Conservation (phyloP, 2,888 invertebrate genomes). For the Synergus japonicus region DNA sequence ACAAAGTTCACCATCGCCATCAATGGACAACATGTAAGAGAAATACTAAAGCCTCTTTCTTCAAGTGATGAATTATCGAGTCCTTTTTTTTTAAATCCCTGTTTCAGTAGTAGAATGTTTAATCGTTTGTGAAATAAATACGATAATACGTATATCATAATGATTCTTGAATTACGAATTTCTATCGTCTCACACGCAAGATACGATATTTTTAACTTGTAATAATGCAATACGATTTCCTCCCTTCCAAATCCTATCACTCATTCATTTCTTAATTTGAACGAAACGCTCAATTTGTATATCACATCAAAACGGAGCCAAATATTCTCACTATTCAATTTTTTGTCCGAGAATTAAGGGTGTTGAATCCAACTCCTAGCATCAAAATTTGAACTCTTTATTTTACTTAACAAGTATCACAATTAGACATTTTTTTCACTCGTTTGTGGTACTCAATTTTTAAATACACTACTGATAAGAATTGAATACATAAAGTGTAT, state of each 20-base stretch:
- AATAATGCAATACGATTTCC: background rate
- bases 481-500: no score
- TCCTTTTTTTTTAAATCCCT: background rate
- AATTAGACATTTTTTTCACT: no score
- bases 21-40: slow-evolving; percentile 4
- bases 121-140: background rate
- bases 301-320: slow-evolving; percentile 24
- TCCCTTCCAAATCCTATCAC: slow-evolving; percentile 10
- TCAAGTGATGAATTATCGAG: background rate
- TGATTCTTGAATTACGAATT: background rate
- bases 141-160: background rate
- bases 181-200: background rate
- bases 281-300: slow-evolving; percentile 35
- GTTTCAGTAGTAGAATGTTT: background rate
- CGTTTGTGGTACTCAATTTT: no score
- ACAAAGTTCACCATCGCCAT: slow-evolving; percentile 7
- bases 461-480: no score
- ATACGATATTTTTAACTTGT: background rate
- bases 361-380: no score
- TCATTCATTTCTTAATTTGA: slow-evolving; percentile 11
- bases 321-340: slow-evolving; percentile 8
- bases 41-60: slow-evolving; percentile 34
- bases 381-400: background rate
- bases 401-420: no score
- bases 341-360: background rate